Evolutionary conservation across 2,888 invertebrate genomes (phyloP), one percentile per base, ranked within the genome.

Genomic region (Agrotis ipsilon): DNA sequence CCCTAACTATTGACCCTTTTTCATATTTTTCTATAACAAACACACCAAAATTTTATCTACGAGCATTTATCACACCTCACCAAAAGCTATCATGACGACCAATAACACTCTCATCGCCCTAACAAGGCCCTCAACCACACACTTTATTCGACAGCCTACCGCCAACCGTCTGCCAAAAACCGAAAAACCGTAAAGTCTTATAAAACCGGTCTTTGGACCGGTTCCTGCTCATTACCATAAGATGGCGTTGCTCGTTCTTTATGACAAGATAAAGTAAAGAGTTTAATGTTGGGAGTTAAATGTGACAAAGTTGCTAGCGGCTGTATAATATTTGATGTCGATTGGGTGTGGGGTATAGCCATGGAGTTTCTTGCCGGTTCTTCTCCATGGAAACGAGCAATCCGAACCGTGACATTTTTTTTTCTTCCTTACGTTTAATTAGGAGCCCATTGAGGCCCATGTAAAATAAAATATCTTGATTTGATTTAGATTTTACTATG

Each of bases 161-260:
- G 24, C 27, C 13, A 32, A 59, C 16, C 39, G 46, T 52, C 61
- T 69, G 75, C 64, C 61, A 66, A 63, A 60, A 49, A 65, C 68
- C 54, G 46, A 55, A 64, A 59, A 71, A 66, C 24, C 72, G 58
- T 77, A 79, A 79, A 75, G 52, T 65, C 27, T 16, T n/a, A 49
- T 16, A 43, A 16, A 75, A 27, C 21, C 16, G 48, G 68, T 48
- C 57, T 61, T 43, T 52, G 68, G 55, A 43, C 45, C 43, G 46
- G 48, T 55, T 55, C 21, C 62, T 54, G 39, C 75, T 76, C 48
- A 79, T 81, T 82, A 73, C 18, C 80, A 82, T 81, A 72, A 67
- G 57, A 66, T 11, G 46, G 57, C 57, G 64, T 55, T 61, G 52
- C 18, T 19, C 27, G 58, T 57, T 75, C 66, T 80, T 75, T 79